A percentile compares a stretch with the other conserved stretches of the same genome.
These are phyloP conservation scores for Phataginus tetradactyla DNA, from an alignment of 2,797 vertebrate genomes.

Conservation along the genomic window DNA sequence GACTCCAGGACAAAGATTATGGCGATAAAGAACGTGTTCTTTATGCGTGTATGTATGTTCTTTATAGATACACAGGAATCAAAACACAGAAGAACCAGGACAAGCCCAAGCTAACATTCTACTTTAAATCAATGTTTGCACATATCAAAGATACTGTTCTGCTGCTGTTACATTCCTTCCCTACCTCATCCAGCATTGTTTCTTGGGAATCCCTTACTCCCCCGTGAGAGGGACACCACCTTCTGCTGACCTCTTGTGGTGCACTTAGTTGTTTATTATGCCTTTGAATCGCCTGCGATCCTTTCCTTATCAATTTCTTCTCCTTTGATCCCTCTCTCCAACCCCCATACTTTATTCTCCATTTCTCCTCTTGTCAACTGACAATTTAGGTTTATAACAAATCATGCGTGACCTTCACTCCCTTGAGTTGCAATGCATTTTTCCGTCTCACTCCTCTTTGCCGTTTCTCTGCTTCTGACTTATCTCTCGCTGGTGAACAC, in stretches of 20 bases:
- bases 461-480: not conserved
- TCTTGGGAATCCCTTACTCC: not conserved
- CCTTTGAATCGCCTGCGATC: fast-evolving
- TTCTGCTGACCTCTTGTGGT: no score
- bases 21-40: not conserved
- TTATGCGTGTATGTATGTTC: no score
- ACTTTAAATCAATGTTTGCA: not conserved
- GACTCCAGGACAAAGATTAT: not conserved
- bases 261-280: no score
- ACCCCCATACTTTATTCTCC: not conserved
- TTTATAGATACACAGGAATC: not conserved
- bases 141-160: no score
- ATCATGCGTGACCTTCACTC: not conserved
- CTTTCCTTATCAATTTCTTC: not conserved
- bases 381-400: not conserved
- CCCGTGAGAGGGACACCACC: no score
- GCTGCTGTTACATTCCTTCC: no score
- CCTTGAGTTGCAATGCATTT: not conserved
- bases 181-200: no score
- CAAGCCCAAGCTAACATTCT: no score
- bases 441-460: not conserved
- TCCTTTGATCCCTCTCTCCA: not conserved
- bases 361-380: not conserved
- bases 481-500: not conserved
- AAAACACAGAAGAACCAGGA: not conserved